Conservation (phyloP, 2,113 vertebrate genomes). For the Tretioscincus oriximinensis region DNA sequence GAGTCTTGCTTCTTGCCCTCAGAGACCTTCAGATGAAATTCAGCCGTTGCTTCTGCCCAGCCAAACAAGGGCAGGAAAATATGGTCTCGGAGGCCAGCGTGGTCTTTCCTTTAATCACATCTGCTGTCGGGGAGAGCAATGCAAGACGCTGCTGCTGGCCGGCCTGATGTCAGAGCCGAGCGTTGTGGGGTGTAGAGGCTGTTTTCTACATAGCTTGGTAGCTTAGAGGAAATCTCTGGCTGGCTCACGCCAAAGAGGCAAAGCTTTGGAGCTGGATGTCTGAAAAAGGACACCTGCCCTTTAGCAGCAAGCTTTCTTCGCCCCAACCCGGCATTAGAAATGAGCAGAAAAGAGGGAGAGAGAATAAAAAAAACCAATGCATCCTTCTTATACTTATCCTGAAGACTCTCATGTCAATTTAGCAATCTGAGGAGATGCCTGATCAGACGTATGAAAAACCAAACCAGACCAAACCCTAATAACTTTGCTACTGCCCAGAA, state of each 20-base stretch:
- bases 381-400: background rate
- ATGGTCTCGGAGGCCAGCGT: background rate
- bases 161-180: background rate
- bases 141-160: background rate
- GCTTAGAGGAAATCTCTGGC: background rate
- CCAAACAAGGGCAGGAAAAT: background rate
- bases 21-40: background rate
- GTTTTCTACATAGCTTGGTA: conserved; percentile 8
- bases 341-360: too few species aligned
- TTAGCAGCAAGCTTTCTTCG: conserved; percentile 19
- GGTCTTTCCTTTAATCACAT: background rate
- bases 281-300: background rate
- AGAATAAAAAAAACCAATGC: too few species aligned
- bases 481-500: conserved; percentile 51
- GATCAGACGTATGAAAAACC: conserved; percentile 11
- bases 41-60: background rate
- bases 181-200: background rate
- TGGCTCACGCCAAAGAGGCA: conserved; percentile 4
- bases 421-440: conserved; percentile 5
- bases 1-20: background rate
- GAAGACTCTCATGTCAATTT: conserved; percentile 34
- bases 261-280: conserved; percentile 3
- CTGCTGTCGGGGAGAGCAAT: background rate
- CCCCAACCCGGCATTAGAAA: conserved; percentile 24
- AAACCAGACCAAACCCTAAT: too few species aligned